Percentiles rank a stretch among this genome's conserved stretches.
Conservation (phyloP, 2,888 invertebrate genomes). For the Brachypalpus laphriformis region DNA sequence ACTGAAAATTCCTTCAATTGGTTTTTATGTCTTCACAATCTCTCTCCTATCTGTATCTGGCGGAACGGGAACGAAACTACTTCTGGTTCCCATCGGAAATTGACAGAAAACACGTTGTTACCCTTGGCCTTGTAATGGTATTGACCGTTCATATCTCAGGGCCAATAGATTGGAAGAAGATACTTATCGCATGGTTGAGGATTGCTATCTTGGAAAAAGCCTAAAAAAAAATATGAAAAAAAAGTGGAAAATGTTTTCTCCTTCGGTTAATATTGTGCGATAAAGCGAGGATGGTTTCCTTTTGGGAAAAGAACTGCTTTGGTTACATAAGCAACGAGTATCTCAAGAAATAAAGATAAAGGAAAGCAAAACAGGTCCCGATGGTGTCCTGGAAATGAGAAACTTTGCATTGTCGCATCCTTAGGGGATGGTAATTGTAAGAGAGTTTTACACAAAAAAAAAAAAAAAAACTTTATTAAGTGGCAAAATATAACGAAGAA, state of each 20-base stretch:
- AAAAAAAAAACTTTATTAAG: not conserved
- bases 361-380: conserved; percentile 17
- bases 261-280: conserved; percentile 23
- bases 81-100: conserved; percentile 27
- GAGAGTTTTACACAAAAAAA: not conserved
- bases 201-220: conserved; percentile 18
- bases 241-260: not conserved
- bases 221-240: not conserved
- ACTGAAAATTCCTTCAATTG: conserved; percentile 8
- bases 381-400: conserved; percentile 25
- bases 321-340: conserved; percentile 18
- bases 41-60: not conserved
- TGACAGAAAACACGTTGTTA: conserved; percentile 20
- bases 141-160: not conserved
- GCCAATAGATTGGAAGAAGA: conserved; percentile 31
- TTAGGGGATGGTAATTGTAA: not conserved
- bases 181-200: conserved; percentile 45
- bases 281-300: conserved; percentile 31
- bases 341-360: conserved; percentile 6
- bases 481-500: not conserved
- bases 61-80: not conserved
- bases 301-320: conserved; percentile 22
- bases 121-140: conserved; percentile 26
- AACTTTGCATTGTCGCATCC: conserved; percentile 56
- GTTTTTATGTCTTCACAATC: conserved; percentile 6